A percentile compares a stretch with the other conserved stretches of the same genome.
phyloP scores from a whole-genome alignment of 2,113 vertebrate genomes.

The Maccullochella peelii region DNA sequence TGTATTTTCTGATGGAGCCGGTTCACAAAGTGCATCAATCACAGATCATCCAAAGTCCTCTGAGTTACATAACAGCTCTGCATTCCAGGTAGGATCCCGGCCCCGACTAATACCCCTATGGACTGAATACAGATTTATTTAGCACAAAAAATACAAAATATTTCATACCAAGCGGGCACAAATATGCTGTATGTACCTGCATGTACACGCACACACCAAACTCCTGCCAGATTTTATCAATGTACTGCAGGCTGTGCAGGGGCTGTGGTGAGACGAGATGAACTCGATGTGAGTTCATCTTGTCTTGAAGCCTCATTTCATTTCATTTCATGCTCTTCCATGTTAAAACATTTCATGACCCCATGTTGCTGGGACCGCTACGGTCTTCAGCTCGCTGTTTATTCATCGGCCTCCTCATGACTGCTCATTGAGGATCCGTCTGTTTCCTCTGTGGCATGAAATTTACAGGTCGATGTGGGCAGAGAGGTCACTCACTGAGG shows the following conservation, averaged over 20 bases:
- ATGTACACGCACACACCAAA: neutral
- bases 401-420: neutral
- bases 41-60: conserved; percentile 57
- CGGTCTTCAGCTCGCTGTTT: neutral
- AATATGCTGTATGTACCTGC: conserved; percentile 32
- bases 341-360: conserved; percentile 22
- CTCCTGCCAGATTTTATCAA: conserved; percentile 25
- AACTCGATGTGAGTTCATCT: conserved; percentile 23
- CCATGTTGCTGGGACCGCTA: neutral
- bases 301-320: neutral
- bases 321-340: neutral
- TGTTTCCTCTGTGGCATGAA: conserved; percentile 1
- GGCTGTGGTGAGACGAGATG: neutral
- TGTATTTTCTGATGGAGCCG: conserved; percentile 12
- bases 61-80: conserved; percentile 61
- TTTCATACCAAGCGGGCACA: conserved; percentile 1
- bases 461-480: neutral
- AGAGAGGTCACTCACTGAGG: neutral
- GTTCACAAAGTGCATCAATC: conserved; percentile 51
- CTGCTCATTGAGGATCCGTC: conserved; percentile 8
- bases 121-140: conserved; percentile 15
- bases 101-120: conserved; percentile 25
- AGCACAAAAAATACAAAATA: neutral
- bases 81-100: conserved; percentile 69
- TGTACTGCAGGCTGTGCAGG: neutral